phyloP scores from a whole-genome alignment of 2,113 vertebrate genomes.

The Erythrolamprus reginae region DNA sequence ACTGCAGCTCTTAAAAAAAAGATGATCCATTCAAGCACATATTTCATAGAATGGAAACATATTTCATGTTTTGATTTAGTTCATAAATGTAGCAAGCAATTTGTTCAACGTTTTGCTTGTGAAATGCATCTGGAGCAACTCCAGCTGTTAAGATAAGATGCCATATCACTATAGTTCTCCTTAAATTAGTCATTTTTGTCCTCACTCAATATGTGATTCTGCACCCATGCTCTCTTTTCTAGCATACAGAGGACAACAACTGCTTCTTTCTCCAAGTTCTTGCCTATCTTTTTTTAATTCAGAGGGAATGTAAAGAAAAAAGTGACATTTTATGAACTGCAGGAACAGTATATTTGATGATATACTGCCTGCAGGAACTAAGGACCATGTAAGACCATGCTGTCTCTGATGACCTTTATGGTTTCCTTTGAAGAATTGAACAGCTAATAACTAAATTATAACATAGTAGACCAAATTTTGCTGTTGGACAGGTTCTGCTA shows the following conservation, averaged over 20 bases:
- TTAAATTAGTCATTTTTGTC: not conserved
- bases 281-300: not conserved
- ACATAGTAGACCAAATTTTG: not conserved
- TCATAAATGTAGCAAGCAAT: not conserved
- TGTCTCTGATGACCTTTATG: not conserved
- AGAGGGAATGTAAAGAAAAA: not conserved
- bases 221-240: not conserved
- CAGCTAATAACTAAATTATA: not conserved
- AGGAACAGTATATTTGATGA: not conserved
- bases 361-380: not conserved
- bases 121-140: not conserved
- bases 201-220: not conserved
- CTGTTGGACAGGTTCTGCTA: not conserved
- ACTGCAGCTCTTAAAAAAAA: not conserved
- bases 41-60: not conserved
- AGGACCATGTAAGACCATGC: not conserved
- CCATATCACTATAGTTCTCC: not conserved
- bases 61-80: not conserved
- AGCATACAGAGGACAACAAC: not conserved
- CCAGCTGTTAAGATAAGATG: not conserved
- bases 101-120: not conserved
- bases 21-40: not conserved
- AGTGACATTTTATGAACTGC: not conserved
- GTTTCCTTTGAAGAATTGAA: not conserved
- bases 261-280: not conserved